Evolutionary conservation across 35 echinoderm and acorn worm genomes (phyloP).

Genomic region (Apostichopus parvimensis): DNA sequence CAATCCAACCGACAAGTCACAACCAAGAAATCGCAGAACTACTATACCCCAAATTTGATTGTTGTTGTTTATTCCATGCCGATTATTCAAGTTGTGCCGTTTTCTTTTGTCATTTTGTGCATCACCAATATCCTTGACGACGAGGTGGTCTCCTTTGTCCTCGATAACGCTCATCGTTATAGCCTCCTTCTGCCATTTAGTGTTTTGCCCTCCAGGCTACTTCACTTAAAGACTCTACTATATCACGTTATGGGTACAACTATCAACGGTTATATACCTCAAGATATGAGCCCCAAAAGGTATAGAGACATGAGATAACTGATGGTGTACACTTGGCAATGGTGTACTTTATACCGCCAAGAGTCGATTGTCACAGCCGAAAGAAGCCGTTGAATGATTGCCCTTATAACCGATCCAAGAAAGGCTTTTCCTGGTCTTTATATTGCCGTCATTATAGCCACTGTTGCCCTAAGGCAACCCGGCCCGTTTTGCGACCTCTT

Average conservation of each 20-base stretch:
- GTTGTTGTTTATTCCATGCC: too few relatives aligned
- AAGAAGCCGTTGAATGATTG: conserved; percentile 26
- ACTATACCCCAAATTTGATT: too few relatives aligned
- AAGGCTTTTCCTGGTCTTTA: background rate
- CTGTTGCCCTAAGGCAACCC: background rate
- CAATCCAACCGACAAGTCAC: too few relatives aligned
- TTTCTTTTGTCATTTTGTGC: background rate
- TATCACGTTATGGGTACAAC: too few relatives aligned
- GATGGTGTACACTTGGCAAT: background rate
- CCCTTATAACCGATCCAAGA: conserved; percentile 2
- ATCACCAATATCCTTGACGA: background rate
- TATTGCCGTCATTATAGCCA: background rate
- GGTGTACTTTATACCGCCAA: conserved; percentile 21
- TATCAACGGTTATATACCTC: too few relatives aligned
- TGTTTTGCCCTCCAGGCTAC: background rate
- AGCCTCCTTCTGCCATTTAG: background rate
- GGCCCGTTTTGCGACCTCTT: conserved; percentile 5
- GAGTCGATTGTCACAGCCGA: conserved; percentile 26
- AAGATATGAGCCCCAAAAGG: too few relatives aligned
- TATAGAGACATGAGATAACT: too few relatives aligned
- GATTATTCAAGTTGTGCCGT: too few relatives aligned
- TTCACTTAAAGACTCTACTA: background rate
- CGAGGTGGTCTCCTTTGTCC: conserved; percentile 11
- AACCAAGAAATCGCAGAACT: too few relatives aligned
- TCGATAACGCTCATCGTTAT: conserved; percentile 6